Evolutionary conservation across 2,113 vertebrate species (phyloP).

Genomic region (Charadrius vociferus): DNA sequence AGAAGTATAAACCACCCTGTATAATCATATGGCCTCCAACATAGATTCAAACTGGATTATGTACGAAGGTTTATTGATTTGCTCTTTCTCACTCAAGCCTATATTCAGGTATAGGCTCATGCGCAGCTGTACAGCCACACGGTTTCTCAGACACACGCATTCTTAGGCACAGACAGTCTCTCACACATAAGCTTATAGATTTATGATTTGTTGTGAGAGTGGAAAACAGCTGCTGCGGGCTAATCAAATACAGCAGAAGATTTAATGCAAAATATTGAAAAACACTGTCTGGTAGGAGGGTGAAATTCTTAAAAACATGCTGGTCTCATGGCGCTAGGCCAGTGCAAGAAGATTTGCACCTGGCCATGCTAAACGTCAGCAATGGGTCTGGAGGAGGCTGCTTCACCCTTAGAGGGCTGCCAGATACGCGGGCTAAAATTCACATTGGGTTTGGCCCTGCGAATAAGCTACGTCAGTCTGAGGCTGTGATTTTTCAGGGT

Average conservation of each 20-base stretch:
- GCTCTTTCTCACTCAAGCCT: not conserved
- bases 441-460: not conserved
- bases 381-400: not conserved
- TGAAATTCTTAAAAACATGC: conserved; percentile 21
- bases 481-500: not conserved
- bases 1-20: rapidly evolving
- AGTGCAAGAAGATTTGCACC: conserved; percentile 30
- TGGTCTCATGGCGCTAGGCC: not conserved
- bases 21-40: rapidly evolving
- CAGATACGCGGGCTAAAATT: not conserved
- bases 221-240: conserved; percentile 66
- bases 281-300: conserved; percentile 47
- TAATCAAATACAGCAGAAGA: conserved; percentile 65
- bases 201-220: conserved; percentile 61
- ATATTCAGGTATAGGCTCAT: not conserved
- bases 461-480: rapidly evolving
- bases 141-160: not conserved
- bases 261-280: conserved; percentile 56
- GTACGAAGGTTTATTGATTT: not conserved
- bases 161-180: conserved; percentile 23
- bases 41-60: rapidly evolving
- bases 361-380: conserved; percentile 30
- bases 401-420: not conserved
- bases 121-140: not conserved
- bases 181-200: conserved; percentile 38